Conservation (phyloP, 2,888 invertebrate species). For the Diadegma fenestrale region DNA sequence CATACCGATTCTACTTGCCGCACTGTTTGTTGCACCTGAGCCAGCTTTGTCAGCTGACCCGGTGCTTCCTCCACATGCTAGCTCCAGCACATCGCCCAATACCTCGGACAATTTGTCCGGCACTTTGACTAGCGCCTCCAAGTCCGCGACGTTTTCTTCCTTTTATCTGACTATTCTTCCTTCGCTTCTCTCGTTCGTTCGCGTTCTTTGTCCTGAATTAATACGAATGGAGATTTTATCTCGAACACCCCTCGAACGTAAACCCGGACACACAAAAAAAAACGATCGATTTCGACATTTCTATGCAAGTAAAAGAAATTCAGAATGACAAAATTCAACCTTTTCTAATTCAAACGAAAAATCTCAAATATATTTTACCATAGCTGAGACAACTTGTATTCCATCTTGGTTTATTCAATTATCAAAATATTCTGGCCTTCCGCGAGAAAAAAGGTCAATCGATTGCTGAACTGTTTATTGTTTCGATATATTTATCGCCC, state of each 20-base stretch:
- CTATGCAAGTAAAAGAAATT: not conserved
- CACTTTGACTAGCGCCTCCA: constrained; percentile 83
- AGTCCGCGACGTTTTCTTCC: constrained; percentile 70
- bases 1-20: constrained; percentile 78
- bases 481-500: not conserved
- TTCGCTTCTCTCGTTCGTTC: not conserved
- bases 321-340: not conserved
- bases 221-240: constrained; percentile 26
- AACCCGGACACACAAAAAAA: too few species aligned
- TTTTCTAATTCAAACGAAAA: not conserved
- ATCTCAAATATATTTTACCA: not conserved
- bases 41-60: constrained; percentile 61
- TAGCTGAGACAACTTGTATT: too few species aligned
- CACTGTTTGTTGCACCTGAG: constrained; percentile 57
- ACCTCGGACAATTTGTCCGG: constrained; percentile 83
- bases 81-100: constrained; percentile 82
- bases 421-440: not conserved
- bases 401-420: too few species aligned
- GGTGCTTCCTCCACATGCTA: constrained; percentile 80
- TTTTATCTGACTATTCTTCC: not conserved
- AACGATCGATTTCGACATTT: too few species aligned
- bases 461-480: not conserved
- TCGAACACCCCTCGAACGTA: too few species aligned
- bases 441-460: not conserved
- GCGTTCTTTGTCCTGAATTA: not conserved